Conservation (phyloP, 2,797 vertebrate genomes). For the Spheniscus humboldti region DNA sequence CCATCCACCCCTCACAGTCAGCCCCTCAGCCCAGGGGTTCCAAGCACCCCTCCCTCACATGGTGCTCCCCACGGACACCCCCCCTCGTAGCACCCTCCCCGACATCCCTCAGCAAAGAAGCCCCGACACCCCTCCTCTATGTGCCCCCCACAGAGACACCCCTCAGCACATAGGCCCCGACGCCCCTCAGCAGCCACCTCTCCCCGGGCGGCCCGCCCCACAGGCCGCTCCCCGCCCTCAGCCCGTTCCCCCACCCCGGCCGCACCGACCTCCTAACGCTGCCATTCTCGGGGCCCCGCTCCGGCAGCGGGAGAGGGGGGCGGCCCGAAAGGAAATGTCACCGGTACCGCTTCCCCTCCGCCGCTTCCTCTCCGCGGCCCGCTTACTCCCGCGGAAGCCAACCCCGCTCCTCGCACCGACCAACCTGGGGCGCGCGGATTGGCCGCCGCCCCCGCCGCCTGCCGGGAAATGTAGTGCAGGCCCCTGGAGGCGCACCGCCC, state of each 20-base stretch:
- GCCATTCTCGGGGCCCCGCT: constrained; percentile 76
- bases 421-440: not conserved
- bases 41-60: not conserved
- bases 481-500: rapidly evolving
- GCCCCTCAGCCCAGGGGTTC: not conserved
- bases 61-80: not conserved
- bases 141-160: not conserved
- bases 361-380: constrained; percentile 55
- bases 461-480: constrained; percentile 71
- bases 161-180: not conserved
- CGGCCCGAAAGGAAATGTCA: constrained; percentile 74
- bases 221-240: not conserved
- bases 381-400: constrained; percentile 44
- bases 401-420: not conserved
- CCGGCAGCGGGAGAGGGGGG: constrained; percentile 58
- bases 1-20: too few relatives aligned
- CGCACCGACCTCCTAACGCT: constrained; percentile 77
- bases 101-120: too few relatives aligned
- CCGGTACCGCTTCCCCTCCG: constrained; percentile 28
- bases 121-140: not conserved
- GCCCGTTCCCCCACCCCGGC: not conserved
- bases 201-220: not conserved
- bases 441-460: rapidly evolving
- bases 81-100: too few relatives aligned
- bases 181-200: not conserved